phyloP scores from a whole-genome alignment of 2,888 invertebrate genomes.

The Acanthosepion pharaonis region DNA sequence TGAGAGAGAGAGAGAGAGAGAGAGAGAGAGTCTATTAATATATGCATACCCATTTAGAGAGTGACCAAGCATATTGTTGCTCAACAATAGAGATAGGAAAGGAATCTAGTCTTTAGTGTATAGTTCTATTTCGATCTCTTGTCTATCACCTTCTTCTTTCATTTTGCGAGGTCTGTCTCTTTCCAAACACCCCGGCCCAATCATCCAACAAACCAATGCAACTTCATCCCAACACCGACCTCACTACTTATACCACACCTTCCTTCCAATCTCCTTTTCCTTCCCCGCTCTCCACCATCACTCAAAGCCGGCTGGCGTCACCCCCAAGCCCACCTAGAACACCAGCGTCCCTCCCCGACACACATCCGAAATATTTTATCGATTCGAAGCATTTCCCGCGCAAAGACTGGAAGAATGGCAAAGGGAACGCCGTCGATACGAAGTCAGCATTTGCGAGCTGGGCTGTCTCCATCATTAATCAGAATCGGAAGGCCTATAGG shows the following conservation, averaged over 20 bases:
- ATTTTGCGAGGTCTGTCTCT: background rate
- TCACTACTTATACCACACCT: background rate
- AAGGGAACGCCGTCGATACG: background rate
- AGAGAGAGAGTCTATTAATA: too few relatives aligned
- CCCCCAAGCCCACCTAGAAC: background rate
- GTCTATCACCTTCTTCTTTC: background rate
- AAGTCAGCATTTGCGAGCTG: background rate
- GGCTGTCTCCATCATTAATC: background rate
- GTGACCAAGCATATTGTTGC: background rate
- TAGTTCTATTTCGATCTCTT: background rate
- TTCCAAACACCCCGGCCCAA: background rate
- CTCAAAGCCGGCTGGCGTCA: background rate
- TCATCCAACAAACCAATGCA: background rate
- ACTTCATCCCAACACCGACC: background rate
- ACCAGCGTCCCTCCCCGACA: background rate
- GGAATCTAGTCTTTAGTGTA: background rate
- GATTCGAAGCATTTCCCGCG: background rate
- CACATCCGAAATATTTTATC: background rate
- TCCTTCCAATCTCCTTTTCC: background rate
- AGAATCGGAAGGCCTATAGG: background rate
- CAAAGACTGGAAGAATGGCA: background rate
- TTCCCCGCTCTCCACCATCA: background rate
- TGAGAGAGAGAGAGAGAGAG: too few relatives aligned
- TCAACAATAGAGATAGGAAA: background rate
- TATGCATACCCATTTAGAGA: too few relatives aligned